Conservation (phyloP, 1,140 invertebrate genomes). For the Neelides sp. region DNA sequence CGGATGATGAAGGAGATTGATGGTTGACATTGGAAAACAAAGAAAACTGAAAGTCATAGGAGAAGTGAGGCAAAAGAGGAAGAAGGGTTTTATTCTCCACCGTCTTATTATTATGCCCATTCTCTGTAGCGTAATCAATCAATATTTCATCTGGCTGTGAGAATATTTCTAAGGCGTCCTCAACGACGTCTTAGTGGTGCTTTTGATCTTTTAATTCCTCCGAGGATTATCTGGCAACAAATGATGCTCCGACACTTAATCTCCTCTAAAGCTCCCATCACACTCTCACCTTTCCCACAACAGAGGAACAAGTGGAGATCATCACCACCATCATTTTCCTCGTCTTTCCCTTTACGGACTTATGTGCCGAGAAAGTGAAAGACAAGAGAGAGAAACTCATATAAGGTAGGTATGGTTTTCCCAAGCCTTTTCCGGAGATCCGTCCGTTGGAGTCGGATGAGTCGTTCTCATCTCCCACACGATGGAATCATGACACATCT, state of each 20-base stretch:
- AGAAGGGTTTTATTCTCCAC: neutral
- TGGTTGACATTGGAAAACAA: constrained; percentile 20
- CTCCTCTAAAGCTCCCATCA: constrained; percentile 3
- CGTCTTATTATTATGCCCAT: neutral
- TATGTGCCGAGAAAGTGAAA: too few relatives aligned
- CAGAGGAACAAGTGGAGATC: neutral
- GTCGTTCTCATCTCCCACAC: neutral
- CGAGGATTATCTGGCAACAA: constrained; percentile 26
- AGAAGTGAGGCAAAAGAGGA: neutral
- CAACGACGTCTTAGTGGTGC: constrained; percentile 11
- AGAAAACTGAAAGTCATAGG: constrained; percentile 25
- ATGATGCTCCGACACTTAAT: constrained; percentile 18
- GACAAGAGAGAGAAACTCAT: too few relatives aligned
- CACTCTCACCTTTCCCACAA: neutral
- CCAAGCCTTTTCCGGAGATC: too few relatives aligned
- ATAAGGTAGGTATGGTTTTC: too few relatives aligned
- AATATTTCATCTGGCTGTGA: constrained; percentile 26
- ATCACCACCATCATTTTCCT: neutral
- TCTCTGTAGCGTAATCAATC: constrained; percentile 22
- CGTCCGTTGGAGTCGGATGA: too few relatives aligned
- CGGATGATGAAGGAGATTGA: constrained; percentile 3
- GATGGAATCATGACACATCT: neutral
- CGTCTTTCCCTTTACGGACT: neutral
- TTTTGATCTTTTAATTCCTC: constrained; percentile 28
- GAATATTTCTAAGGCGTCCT: constrained; percentile 16